A percentile compares a stretch with the other conserved stretches of the same genome.
Evolutionary conservation across 2,113 vertebrate genomes (phyloP).

Genomic region (Erythrocebus patas): DNA sequence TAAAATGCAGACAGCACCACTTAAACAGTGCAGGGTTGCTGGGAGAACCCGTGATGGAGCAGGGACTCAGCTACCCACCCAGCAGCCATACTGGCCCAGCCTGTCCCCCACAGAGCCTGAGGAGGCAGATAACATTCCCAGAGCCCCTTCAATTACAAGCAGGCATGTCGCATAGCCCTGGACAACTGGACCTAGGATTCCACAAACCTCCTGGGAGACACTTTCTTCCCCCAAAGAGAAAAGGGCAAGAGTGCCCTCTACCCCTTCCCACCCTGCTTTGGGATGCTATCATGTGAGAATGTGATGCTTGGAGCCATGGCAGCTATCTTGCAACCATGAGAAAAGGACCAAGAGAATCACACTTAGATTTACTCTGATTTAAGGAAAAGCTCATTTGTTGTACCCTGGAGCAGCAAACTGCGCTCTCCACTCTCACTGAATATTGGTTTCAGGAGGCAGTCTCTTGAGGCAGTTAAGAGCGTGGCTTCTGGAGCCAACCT

Average conservation of each 20-base stretch:
- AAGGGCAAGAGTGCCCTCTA: background rate
- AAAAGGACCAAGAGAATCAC: background rate
- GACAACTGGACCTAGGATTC: background rate
- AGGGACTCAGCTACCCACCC: background rate
- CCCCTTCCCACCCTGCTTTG: background rate
- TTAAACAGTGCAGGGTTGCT: no score
- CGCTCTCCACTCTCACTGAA: background rate
- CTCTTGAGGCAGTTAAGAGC: background rate
- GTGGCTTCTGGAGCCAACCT: background rate
- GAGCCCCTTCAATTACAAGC: background rate
- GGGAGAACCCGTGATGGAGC: background rate
- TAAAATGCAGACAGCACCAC: background rate
- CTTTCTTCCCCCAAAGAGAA: background rate
- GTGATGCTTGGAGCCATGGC: background rate
- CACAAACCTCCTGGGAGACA: background rate
- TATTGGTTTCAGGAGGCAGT: fast-evolving
- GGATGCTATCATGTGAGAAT: background rate
- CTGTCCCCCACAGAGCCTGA: background rate
- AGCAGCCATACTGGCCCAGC: background rate
- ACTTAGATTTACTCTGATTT: background rate
- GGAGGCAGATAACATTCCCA: background rate
- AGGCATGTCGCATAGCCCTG: background rate
- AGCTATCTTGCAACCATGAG: background rate
- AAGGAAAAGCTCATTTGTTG: background rate
- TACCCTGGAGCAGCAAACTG: fast-evolving